A percentile compares a stretch with the other conserved stretches of the same genome.
These are phyloP conservation scores for Sebastes trivittatus DNA, from an alignment of 2,797 vertebrate species.

Conservation along the genomic window DNA sequence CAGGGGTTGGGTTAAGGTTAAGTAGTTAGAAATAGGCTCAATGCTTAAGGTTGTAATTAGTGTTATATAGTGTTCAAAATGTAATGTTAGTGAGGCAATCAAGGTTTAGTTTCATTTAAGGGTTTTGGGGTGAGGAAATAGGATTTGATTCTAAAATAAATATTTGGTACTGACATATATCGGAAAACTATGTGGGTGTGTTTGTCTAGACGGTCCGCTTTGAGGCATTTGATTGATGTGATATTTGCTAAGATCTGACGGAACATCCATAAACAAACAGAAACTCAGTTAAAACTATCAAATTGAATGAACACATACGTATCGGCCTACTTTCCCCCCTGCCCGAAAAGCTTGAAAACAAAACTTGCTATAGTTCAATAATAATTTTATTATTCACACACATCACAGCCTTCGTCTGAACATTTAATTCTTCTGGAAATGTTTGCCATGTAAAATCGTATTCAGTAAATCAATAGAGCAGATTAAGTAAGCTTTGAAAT, in stretches of 20 bases:
- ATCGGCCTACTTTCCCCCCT: too few relatives aligned
- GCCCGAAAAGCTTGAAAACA: too few relatives aligned
- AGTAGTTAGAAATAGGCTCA: background rate
- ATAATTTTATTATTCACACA: too few relatives aligned
- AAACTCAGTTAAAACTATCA: background rate
- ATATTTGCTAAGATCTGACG: background rate
- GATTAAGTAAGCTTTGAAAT: too few relatives aligned
- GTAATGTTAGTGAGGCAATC: background rate
- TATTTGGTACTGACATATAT: background rate
- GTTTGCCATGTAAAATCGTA: too few relatives aligned
- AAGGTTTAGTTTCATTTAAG: background rate
- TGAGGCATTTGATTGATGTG: background rate
- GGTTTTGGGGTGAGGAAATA: background rate
- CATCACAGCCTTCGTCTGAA: too few relatives aligned
- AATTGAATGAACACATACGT: background rate
- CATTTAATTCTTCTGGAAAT: too few relatives aligned
- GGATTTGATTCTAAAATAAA: background rate
- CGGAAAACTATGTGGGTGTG: background rate
- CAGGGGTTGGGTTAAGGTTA: background rate
- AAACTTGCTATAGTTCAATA: too few relatives aligned
- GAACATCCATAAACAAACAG: background rate
- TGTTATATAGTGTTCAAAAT: background rate
- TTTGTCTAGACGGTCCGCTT: background rate
- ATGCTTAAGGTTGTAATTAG: background rate
- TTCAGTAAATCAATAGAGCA: too few relatives aligned